Base-by-base conservation (phyloP, 2,888 invertebrate species). In the Theodoxus fluviatilis region DNA sequence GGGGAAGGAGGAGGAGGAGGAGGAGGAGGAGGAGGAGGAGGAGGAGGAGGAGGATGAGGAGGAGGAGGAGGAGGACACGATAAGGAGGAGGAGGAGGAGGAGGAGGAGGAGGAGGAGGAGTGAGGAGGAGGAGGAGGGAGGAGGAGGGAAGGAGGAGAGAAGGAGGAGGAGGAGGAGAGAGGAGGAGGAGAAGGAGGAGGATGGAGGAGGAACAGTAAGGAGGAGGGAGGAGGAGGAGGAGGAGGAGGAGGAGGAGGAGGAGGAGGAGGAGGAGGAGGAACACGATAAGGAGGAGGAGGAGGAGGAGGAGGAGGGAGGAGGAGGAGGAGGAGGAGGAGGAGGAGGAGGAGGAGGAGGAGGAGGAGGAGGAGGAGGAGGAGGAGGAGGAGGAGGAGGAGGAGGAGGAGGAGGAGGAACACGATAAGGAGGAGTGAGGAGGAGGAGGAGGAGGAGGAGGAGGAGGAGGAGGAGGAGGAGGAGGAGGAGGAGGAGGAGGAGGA, bases 11-110 rank as follows among this genome's bases (percentile, higher is more conserved):
- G 33, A 33, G 33, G 57, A 57, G 57, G 33, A 33, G 33, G 57
- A 57, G 57, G 33, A 33, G 33, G 57, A 57, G 57, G 33, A 33
- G 33, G 57, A 57, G 57, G 33, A 33, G 33, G 57, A 57, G 57
- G 33, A 33, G 33, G 57, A 57, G 57, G 33, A 33, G 33, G 57
- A 57, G 28, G 3, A 3, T 57, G 6, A 7, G 3, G 15, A 22
- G 49, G 4, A 25, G n/a, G 6, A 22, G 49, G n/a, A 3, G n/a
- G 49, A 22, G 6, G n/a, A n/a, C n/a, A 25, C 25, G 6, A 22
- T n/a, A 22, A 3, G n/a, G 49, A 22, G 18, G 43, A 43, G 43
- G 15, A 22, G 49, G 4, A 25, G n/a, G 6, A 22, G 49, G n/a
- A 3, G n/a, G 49, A 22, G 6, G n/a, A 25, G n/a, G 6, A 22